A percentile compares a stretch with the other conserved stretches of the same genome.
Conservation (phyloP, 2,797 vertebrate genomes). For the Pangasius sanitwongsei region DNA sequence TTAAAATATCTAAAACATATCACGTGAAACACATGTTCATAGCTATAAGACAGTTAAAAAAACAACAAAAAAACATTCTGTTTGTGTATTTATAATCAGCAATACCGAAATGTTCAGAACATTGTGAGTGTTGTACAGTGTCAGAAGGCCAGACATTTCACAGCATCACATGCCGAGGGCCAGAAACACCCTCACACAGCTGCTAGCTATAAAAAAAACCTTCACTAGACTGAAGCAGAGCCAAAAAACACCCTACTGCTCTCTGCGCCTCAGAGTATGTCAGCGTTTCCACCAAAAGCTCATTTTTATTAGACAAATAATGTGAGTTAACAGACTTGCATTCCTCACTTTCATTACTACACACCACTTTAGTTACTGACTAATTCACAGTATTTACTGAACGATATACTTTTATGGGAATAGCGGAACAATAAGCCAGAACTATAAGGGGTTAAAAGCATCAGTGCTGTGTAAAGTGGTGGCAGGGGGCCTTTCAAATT, state of each 20-base stretch:
- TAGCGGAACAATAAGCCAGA: background rate
- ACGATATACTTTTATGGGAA: background rate
- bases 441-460: background rate
- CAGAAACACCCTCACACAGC: slow-evolving; percentile 46
- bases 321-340: background rate
- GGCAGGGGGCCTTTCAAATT: background rate
- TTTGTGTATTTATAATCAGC: slow-evolving; percentile 30
- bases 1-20: background rate
- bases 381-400: background rate
- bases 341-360: background rate
- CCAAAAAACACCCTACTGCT: slow-evolving; percentile 26
- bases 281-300: slow-evolving; percentile 33
- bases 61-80: background rate
- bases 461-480: background rate
- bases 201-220: slow-evolving; percentile 41
- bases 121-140: slow-evolving; percentile 6
- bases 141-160: slow-evolving; percentile 14
- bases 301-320: slow-evolving; percentile 29
- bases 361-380: background rate
- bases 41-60: background rate
- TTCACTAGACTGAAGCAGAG: background rate
- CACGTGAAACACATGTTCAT: background rate
- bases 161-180: background rate
- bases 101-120: slow-evolving; percentile 38
- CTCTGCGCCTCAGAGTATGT: slow-evolving; percentile 14